Evolutionary conservation across 2,113 vertebrate species (phyloP), one percentile per base, ranked within the genome.

Genomic region (Puffinus mauretanicus): DNA sequence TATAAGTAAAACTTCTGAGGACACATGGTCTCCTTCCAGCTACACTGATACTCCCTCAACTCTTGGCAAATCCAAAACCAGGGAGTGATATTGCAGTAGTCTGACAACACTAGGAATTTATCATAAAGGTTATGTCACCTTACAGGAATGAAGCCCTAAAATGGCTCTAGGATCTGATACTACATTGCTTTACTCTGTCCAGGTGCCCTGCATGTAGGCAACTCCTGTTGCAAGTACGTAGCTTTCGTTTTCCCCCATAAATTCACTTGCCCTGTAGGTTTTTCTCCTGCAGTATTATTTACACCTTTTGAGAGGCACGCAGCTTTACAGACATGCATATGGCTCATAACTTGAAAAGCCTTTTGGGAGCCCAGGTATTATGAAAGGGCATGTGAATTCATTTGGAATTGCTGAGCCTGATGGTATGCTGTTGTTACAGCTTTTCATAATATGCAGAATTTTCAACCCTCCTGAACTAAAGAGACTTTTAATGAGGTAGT

Each of bases 361-460:
- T 92, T 93, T 64, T 77, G 96, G 96, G 96, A 97, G 25, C 19
- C 25, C 38, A 79, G 80, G 73, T 75, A 84, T 90, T 96, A 79
- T 40, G 72, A 97, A 98, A 96, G 86, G 91, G 91, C 85, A 79
- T 61, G 64, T 87, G 89, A 96, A 93, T 98, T 95, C 52, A 87
- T 82, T 95, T 75, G 90, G 97, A 98, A 95, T 95, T 98, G 97
- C 91, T 95, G 84, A 95, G 88, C 84, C 32, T 73, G 52, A 92
- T 89, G 80, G 44, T 84, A 93, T 83, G 27, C 83, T 97, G 87
- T 82, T 93, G 55, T 82, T 95, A 94, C 62, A 89, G 86, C 75
- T 81, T 94, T 97, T 96, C 58, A 42, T 40, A 66, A 88, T 61
- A 93, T 11, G 62, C 92, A 96, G 73, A 80, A 88, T 93, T 95